Conservation (phyloP, 2,113 vertebrate genomes). For the Hemiscyllium ocellatum region DNA sequence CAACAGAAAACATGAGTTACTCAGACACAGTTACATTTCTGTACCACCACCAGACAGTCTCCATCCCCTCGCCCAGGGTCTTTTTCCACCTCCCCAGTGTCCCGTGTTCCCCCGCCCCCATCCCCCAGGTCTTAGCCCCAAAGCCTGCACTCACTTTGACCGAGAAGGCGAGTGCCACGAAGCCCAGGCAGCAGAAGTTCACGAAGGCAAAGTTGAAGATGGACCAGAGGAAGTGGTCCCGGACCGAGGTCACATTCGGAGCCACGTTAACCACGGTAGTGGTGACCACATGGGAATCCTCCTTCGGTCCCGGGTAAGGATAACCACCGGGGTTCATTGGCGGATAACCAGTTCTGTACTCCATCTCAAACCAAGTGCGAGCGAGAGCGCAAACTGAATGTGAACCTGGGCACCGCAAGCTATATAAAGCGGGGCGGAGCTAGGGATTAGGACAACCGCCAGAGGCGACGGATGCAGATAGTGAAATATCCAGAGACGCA, state of each 20-base stretch:
- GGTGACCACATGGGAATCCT: too few relatives aligned
- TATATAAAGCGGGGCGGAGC: neutral
- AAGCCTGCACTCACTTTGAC: slow-evolving; percentile 72
- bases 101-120: too few relatives aligned
- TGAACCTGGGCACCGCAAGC: neutral
- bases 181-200: slow-evolving; percentile 90
- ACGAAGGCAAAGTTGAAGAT: slow-evolving; percentile 90
- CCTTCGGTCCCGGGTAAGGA: neutral
- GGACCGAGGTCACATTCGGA: slow-evolving; percentile 48
- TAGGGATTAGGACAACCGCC: neutral
- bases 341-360: neutral
- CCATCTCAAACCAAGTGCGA: neutral
- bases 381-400: neutral
- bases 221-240: slow-evolving; percentile 84
- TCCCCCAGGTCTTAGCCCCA: neutral
- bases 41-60: too few relatives aligned
- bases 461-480: too few relatives aligned
- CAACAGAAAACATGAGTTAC: too few relatives aligned
- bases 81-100: too few relatives aligned
- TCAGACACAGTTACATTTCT: too few relatives aligned
- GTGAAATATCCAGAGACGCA: too few relatives aligned
- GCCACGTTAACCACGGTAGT: slow-evolving; percentile 46
- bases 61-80: too few relatives aligned
- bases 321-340: neutral
- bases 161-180: slow-evolving; percentile 85